A percentile compares a stretch with the other conserved stretches of the same genome.
Conservation (phyloP, 2,888 invertebrate species). For the Petrolisthes manimaculis region DNA sequence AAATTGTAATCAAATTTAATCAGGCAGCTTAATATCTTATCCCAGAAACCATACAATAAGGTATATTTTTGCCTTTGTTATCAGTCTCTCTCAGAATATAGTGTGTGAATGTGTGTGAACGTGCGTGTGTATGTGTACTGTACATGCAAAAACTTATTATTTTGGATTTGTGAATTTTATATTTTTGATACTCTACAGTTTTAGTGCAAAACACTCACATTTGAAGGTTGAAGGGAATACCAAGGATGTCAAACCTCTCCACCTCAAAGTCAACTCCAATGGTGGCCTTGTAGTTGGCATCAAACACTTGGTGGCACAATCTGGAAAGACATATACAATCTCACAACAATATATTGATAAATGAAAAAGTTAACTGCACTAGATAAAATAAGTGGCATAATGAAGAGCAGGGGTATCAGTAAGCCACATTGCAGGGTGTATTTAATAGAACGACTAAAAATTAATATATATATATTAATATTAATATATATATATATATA, state of each 20-base stretch:
- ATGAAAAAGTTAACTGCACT: too few species aligned
- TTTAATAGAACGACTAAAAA: too few species aligned
- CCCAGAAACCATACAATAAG: too few species aligned
- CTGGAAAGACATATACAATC: conserved; percentile 70
- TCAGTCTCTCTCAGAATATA: too few species aligned
- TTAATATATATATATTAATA: neutral
- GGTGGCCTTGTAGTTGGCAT: conserved; percentile 82
- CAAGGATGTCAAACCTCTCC: conserved; percentile 81
- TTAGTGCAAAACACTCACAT: conserved; percentile 70
- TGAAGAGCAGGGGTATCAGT: too few species aligned
- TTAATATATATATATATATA: neutral
- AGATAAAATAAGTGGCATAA: too few species aligned
- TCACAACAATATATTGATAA: too few species aligned
- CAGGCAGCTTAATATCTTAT: too few species aligned
- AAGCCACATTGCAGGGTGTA: too few species aligned
- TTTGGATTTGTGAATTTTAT: too few species aligned
- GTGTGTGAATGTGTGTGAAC: too few species aligned
- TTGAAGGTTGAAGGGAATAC: conserved; percentile 73
- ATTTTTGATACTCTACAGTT: neutral
- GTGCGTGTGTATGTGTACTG: neutral
- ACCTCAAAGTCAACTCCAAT: conserved; percentile 89
- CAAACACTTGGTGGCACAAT: conserved; percentile 79
- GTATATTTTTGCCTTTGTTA: neutral
- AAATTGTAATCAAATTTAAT: too few species aligned
- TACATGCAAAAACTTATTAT: neutral